Evolutionary conservation across 23 tunicate genomes (phyloP).

Genomic region (Corella eumyota): DNA sequence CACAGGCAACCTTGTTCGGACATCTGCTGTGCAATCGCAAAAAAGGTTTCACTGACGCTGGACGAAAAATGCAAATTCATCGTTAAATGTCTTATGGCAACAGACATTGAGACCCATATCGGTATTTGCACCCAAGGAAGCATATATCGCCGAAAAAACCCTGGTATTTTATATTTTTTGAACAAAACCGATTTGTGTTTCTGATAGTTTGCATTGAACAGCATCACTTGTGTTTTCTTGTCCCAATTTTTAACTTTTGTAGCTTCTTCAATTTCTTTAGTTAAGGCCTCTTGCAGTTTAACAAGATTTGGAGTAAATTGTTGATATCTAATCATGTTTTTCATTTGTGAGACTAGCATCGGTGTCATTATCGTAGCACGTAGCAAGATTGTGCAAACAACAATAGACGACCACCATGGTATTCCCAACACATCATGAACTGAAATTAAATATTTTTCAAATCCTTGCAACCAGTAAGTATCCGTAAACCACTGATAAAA

Average conservation of each 20-base stretch:
- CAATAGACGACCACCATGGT: conserved; percentile 76
- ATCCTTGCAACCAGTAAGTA: conserved; percentile 22
- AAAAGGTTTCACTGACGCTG: conserved; percentile 2
- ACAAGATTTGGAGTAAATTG: conserved; percentile 22
- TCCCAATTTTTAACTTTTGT: conserved; percentile 48
- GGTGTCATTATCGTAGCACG: conserved; percentile 45
- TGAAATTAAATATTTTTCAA: conserved; percentile 36
- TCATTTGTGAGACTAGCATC: conserved; percentile 37
- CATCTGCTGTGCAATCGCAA: conserved; percentile 8
- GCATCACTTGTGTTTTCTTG: conserved; percentile 10
- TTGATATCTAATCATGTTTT: conserved; percentile 27
- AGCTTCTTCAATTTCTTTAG: conserved; percentile 30
- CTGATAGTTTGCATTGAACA: conserved; percentile 8
- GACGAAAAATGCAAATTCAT: conserved; percentile 22
- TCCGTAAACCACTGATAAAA: conserved; percentile 28
- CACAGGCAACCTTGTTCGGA: conserved; percentile 58
- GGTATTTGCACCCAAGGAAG: conserved; percentile 79
- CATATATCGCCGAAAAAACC: conserved; percentile 22
- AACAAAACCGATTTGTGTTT: conserved; percentile 31
- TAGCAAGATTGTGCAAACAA: conserved; percentile 33
- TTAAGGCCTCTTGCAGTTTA: conserved; percentile 10
- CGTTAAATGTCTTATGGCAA: conserved; percentile 60
- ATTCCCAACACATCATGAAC: conserved; percentile 54
- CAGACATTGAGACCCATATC: conserved; percentile 63
- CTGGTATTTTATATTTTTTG: conserved; percentile 51